A percentile compares a stretch with the other conserved stretches of the same genome.
These are phyloP conservation scores for Lamellibrachia luymesi DNA, from an alignment of 1,140 invertebrate species.

Conservation along the genomic window DNA sequence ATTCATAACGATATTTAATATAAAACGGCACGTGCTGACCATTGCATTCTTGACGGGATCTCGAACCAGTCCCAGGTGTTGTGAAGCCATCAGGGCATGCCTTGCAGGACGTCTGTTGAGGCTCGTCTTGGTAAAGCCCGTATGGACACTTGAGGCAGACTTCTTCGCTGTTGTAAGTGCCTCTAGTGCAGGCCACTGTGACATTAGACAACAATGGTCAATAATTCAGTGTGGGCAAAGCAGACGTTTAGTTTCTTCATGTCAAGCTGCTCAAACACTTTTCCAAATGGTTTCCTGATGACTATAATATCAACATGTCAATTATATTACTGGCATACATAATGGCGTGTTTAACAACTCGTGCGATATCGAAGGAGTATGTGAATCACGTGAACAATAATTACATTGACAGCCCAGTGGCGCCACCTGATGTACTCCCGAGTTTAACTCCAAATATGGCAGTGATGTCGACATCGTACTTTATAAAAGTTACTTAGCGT, in stretches of 20 bases:
- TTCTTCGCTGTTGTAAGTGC: background rate
- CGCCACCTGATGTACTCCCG: too few species aligned
- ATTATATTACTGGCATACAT: too few species aligned
- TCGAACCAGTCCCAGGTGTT: background rate
- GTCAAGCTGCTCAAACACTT: too few species aligned
- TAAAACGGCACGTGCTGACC: background rate
- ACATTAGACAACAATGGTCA: background rate
- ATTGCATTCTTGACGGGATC: background rate
- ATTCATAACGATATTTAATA: background rate
- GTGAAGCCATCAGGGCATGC: background rate
- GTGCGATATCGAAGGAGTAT: too few species aligned
- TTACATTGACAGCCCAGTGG: too few species aligned
- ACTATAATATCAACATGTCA: too few species aligned
- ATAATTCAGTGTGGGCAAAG: background rate
- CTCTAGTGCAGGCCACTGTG: background rate
- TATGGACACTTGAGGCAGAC: background rate
- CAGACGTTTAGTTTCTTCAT: background rate
- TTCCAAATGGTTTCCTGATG: too few species aligned
- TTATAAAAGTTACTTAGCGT: background rate
- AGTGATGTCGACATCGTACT: background rate
- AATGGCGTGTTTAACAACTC: too few species aligned
- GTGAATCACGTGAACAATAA: too few species aligned
- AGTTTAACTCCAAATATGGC: too few species aligned
- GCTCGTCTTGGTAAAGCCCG: background rate
- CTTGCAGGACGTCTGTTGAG: background rate